Base-by-base conservation (phyloP, 37 sponge, comb jelly and placozoan species). In the Corticium candelabrum region DNA sequence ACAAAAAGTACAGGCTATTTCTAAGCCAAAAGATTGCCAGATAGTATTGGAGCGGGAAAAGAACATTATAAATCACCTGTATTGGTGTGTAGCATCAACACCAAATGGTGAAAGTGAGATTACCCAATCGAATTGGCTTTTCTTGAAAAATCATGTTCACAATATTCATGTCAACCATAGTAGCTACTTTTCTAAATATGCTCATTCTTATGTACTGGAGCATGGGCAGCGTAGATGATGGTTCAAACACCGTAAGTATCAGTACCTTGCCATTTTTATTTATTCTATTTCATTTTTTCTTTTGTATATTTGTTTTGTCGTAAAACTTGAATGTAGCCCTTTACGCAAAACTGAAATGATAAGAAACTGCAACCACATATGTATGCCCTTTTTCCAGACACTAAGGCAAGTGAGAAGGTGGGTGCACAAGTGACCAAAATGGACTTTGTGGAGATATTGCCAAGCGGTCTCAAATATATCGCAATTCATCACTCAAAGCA, bases 51-150 rank as follows among this genome's bases (percentile, higher is more conserved):
- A 80, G 40, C 79, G 85, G 85, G 34, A 62, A 36, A 37, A 27
- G 56, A 84, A 80, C 76, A 80, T 84, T 0, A 74, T 84, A 29
- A 79, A 84, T 39, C 11, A 50, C 21, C 15, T 50, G 15, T 82
- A 87, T 41, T 82, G 87, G 83, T 78, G 80, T 75, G 87, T 70
- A n/a, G 3, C 39, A 38, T 87, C 87, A 35, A 82, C 80, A 29
- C 29, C 40, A 0, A 37, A 27, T 43, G 72, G 69, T 37, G 68
- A 79, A 69, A 69, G 69, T 0, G 84, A 78, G 4, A 34, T 83
- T 15, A 74, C 82, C 11, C 32, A 40, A 40, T 76, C 83, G 43
- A 87, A 87, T 33, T 83, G 87, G 83, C 2, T 79, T 38, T 87
- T 80, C 31, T 2, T 87, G 2, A 29, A 30, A 34, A 87, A 78